Percentiles rank a stretch among this genome's conserved stretches.
phyloP scores from a whole-genome alignment of 2,797 vertebrate genomes.

The Holocentrus rufus region DNA sequence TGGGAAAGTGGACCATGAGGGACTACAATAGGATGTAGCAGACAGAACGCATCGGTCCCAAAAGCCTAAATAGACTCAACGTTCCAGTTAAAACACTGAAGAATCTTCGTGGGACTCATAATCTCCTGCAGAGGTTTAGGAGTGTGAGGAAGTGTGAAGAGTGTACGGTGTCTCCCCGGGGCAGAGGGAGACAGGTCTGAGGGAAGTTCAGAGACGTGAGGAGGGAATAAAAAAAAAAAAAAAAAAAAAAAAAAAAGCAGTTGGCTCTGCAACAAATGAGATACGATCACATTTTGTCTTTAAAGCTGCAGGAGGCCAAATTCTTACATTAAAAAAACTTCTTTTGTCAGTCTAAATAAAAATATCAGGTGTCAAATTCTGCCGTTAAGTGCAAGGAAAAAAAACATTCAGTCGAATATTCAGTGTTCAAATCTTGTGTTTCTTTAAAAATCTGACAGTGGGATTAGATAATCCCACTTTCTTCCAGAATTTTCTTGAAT shows the following conservation, averaged over 20 bases:
- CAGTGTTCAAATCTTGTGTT: too few species aligned
- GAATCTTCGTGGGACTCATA: constrained; percentile 41
- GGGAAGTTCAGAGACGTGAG: background rate
- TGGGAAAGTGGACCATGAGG: constrained; percentile 73
- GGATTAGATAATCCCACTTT: too few species aligned
- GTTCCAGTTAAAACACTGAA: constrained; percentile 51
- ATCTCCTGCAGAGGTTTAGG: constrained; percentile 25
- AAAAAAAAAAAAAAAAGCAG: too few species aligned
- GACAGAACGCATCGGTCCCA: constrained; percentile 39
- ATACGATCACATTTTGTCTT: background rate
- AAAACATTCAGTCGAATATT: too few species aligned
- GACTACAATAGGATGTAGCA: constrained; percentile 42
- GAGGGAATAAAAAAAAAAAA: background rate
- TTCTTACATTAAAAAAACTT: too few species aligned
- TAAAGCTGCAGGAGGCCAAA: background rate
- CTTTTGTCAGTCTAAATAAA: too few species aligned
- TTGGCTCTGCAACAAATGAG: background rate
- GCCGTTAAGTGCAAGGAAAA: too few species aligned
- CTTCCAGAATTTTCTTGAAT: too few species aligned
- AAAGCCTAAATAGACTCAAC: constrained; percentile 22
- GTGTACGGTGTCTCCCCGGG: background rate
- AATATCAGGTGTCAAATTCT: too few species aligned
- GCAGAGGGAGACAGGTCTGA: background rate
- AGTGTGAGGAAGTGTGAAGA: background rate
- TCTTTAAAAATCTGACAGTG: too few species aligned